Evolutionary conservation across 2,113 vertebrate species (phyloP), one percentile per base, ranked within the genome.

Genomic region (Ammodytes dubius): DNA sequence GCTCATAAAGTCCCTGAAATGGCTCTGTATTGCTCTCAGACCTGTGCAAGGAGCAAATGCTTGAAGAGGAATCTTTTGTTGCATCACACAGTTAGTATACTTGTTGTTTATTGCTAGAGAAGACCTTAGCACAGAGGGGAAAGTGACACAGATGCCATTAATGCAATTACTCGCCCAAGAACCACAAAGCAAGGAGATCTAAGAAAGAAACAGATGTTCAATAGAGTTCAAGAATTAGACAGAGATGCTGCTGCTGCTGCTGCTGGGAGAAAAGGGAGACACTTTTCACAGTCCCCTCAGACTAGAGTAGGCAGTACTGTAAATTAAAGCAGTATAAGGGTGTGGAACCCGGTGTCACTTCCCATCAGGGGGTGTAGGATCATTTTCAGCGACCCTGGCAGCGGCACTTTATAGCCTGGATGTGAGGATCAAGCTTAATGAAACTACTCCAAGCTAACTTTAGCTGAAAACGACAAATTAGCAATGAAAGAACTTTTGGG

Each of bases 321-420:
- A 92, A 92, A 91, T 89, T 86, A 88, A 76, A 85, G 82, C 72
- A 40, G 77, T 39, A 45, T 84, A 82, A 40, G 73, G 45, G 65
- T 81, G 68, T 74, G 78, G 82, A 50, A 68, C 49, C 75, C 39
- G 3, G 65, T 88, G 87, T 92, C 87, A 79, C 67, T 12, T 73
- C 88, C 49, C 82, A 84, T 69, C 83, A 77, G 90, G 90, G 80
- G 82, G 88, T 73, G 77, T 65, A 66, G 83, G 63, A 91, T 89
- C 86, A 84, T 84, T 80, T 5, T 5, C 70, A 74, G 87, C 64
- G 72, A 77, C 88, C 90, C 80, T 88, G 74, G 90, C 86, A 92
- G 84, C 84, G 50, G 49, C 15, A 9, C 65, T 89, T 84, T 73
- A 79, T 8, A 39, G 73, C 77, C 19, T 40, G 49, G 67, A 81